Percentiles rank a stretch among this genome's conserved stretches.
Evolutionary conservation across 2,113 vertebrate genomes (phyloP).

Genomic region (Melospiza melodia): DNA sequence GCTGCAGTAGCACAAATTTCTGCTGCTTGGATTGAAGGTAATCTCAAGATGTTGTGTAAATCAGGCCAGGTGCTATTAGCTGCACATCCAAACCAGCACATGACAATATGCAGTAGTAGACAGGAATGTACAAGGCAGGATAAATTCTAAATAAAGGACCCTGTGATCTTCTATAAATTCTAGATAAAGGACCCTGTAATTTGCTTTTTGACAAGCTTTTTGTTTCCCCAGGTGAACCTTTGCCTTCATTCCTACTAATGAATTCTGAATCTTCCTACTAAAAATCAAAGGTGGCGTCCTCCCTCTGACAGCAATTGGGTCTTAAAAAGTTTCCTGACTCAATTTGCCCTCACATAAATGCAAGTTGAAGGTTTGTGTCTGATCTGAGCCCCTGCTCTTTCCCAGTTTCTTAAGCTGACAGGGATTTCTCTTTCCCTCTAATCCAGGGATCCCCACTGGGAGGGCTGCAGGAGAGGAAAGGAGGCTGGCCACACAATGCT

Average conservation of each 20-base stretch:
- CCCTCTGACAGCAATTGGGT: not conserved
- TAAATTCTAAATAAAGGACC: slow-evolving; percentile 29
- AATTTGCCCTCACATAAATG: not conserved
- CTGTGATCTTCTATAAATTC: not conserved
- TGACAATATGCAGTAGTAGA: not conserved
- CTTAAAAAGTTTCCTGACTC: not conserved
- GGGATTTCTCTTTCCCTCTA: not conserved
- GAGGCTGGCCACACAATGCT: not conserved
- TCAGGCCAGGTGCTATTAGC: not conserved
- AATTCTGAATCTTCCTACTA: not conserved
- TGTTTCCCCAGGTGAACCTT: slow-evolving; percentile 25
- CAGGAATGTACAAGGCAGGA: not conserved
- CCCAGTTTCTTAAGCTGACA: not conserved
- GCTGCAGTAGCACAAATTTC: not conserved
- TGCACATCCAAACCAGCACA: slow-evolving; percentile 9
- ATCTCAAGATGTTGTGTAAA: not conserved
- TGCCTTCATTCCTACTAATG: not conserved
- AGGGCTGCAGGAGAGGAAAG: not conserved
- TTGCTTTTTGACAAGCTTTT: not conserved
- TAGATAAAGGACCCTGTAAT: not conserved
- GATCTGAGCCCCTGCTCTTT: not conserved
- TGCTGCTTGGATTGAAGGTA: not conserved
- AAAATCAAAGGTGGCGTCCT: not conserved
- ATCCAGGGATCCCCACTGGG: not conserved
- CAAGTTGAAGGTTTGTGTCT: not conserved